phyloP scores from a whole-genome alignment of 2,888 invertebrate species.

The Rosalia funebris region DNA sequence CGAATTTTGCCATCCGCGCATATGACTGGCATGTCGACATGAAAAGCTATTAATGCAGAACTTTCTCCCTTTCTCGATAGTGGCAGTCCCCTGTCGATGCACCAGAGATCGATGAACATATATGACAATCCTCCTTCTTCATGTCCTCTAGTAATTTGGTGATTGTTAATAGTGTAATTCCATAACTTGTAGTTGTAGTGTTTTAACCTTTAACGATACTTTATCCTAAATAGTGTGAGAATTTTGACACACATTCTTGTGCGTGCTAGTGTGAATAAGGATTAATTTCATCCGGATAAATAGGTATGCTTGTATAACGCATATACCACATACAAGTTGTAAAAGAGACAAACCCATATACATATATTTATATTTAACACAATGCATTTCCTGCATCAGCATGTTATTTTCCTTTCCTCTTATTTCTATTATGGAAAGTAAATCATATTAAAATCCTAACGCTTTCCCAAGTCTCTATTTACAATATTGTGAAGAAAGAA shows the following conservation, averaged over 20 bases:
- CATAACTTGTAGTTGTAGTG: slow-evolving; percentile 33
- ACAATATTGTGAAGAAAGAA: too few species aligned
- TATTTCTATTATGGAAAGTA: too few species aligned
- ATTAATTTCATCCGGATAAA: slow-evolving; percentile 15
- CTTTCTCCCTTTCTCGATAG: slow-evolving; percentile 29
- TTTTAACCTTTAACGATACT: slow-evolving; percentile 1
- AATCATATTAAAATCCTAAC: too few species aligned
- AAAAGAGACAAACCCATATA: too few species aligned
- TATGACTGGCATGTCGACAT: slow-evolving; percentile 42
- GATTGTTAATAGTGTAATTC: slow-evolving; percentile 33
- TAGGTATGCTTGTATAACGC: slow-evolving; percentile 5
- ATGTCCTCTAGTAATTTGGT: slow-evolving; percentile 23
- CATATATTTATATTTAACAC: too few species aligned
- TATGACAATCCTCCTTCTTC: slow-evolving; percentile 21
- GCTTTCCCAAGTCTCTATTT: too few species aligned
- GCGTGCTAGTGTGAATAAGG: slow-evolving; percentile 16
- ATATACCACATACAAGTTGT: too few species aligned
- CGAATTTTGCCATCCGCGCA: slow-evolving; percentile 39
- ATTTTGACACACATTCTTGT: slow-evolving; percentile 14
- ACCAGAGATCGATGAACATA: slow-evolving; percentile 21
- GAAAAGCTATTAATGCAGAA: slow-evolving; percentile 35
- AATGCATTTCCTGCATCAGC: too few species aligned
- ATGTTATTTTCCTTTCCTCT: too few species aligned
- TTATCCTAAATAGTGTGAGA: slow-evolving; percentile 2
- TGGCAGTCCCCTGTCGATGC: slow-evolving; percentile 21